Evolutionary conservation across 1,140 invertebrate species (phyloP).

Genomic region (Camponotus pennsylvanicus): DNA sequence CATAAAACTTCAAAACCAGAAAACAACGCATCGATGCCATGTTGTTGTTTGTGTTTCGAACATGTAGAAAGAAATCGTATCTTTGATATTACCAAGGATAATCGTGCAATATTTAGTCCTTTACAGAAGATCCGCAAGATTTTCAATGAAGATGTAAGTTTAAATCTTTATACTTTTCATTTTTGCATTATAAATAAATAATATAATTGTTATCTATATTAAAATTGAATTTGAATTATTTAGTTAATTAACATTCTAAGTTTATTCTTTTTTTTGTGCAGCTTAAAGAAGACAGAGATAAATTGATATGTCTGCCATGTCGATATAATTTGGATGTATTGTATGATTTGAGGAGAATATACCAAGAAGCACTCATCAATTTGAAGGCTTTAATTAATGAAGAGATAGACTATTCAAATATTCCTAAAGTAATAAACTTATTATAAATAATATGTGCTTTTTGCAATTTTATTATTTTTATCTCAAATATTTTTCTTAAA

Average conservation of each 20-base stretch:
- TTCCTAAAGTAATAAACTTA: conserved; percentile 79
- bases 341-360: conserved; percentile 79
- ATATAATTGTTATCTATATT: neutral
- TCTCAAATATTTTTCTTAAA: neutral
- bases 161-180: too few relatives aligned
- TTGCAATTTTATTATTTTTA: neutral
- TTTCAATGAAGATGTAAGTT: conserved; percentile 78
- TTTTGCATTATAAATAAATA: neutral
- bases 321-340: conserved; percentile 83
- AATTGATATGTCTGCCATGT: conserved; percentile 80
- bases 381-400: conserved; percentile 67
- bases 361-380: conserved; percentile 70
- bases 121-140: conserved; percentile 76
- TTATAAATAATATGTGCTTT: neutral
- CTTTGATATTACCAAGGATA: conserved; percentile 78
- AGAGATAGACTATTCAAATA: conserved; percentile 65
- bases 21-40: neutral
- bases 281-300: conserved; percentile 60
- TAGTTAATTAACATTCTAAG: neutral
- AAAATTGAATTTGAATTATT: too few relatives aligned
- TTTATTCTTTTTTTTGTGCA: conserved; percentile 58
- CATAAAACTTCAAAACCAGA: conserved; percentile 4
- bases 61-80: conserved; percentile 71
- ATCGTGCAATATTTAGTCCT: conserved; percentile 66
- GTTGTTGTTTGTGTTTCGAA: conserved; percentile 78